phyloP scores from a whole-genome alignment of 2,113 vertebrate species.

The Cephalopterus ornatus region DNA sequence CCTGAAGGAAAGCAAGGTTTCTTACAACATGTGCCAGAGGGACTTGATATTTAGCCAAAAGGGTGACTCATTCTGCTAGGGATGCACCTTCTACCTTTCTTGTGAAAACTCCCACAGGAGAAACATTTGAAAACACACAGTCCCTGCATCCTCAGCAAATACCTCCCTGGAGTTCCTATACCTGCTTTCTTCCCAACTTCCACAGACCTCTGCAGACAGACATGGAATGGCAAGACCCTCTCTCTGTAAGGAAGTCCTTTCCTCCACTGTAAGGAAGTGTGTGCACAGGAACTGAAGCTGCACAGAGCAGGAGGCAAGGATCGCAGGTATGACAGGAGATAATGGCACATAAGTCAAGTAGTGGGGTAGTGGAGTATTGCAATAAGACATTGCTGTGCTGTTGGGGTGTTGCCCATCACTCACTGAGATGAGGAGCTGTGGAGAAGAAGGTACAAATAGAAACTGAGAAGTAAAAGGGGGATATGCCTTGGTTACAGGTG shows the following conservation, averaged over 20 bases:
- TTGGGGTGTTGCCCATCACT: neutral
- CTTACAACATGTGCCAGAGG: neutral
- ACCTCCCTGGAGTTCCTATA: neutral
- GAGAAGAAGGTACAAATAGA: neutral
- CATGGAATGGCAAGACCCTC: fast-evolving
- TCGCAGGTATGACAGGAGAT: neutral
- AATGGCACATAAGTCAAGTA: neutral
- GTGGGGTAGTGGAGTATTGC: neutral
- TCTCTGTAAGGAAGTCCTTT: too few species aligned
- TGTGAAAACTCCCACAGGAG: neutral
- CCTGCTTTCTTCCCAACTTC: neutral
- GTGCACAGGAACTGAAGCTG: neutral
- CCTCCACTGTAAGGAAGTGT: neutral
- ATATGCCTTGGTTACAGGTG: neutral
- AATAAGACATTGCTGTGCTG: neutral
- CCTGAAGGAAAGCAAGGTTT: neutral
- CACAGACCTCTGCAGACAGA: neutral
- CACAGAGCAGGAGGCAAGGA: neutral
- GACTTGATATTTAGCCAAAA: neutral
- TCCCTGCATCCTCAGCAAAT: neutral
- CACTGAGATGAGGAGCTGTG: neutral
- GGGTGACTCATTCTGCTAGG: neutral
- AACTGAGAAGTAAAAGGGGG: neutral
- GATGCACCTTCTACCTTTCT: neutral
- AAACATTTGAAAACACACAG: neutral